Base-by-base conservation (phyloP, 1,140 invertebrate genomes). In the Tetramorium simillimum region DNA sequence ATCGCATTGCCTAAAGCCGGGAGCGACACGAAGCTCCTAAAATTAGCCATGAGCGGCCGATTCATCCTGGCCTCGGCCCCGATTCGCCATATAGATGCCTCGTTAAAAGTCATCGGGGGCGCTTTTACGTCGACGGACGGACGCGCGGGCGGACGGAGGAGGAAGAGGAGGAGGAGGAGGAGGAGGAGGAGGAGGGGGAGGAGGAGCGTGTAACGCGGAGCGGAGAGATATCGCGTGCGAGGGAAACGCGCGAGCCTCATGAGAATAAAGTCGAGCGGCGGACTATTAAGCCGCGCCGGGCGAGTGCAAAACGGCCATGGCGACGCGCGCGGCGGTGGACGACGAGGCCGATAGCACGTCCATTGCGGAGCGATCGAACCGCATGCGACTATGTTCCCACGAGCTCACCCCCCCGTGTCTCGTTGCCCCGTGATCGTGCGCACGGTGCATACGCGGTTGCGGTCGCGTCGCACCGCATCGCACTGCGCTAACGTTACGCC, bases 91-190 rank as follows among this genome's bases (percentile, higher is more conserved):
- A 46, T 46, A 46, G 46, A n/a, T 49, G 40, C 43, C 69, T 84
- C 80, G 53, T 84, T 84, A 73, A 84, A 84, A 84, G 69, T 84
- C 80, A 84, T 84, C 56, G 80, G 80, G 69, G 69, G 80, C 37
- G 80, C 69, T 75, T 84, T 73, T 60, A 84, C 80, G 24, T 53
- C 80, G 40, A 43, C 56, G 49, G 3, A 6, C 16, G 53, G n/a
- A 21, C 1, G 70, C 14, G 16, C 4, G 33, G 18, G 33, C 1
- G 12, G 40, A 10, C n/a, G 40, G 5, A 3, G 24, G 24, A 1
- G 28, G 28, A 33, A 2, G 28, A 1, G 53, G 53, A 21, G 33
- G 53, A 58, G 46, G 33, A 33, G 4, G 33, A 4, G 33, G 33
- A 33, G 53, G 53, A 21, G 33, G 53, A 58, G 46, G 53, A 58